A percentile compares a stretch with the other conserved stretches of the same genome.
Evolutionary conservation across 2,113 vertebrate species (phyloP).

Genomic region (Macquaria ambigua): DNA sequence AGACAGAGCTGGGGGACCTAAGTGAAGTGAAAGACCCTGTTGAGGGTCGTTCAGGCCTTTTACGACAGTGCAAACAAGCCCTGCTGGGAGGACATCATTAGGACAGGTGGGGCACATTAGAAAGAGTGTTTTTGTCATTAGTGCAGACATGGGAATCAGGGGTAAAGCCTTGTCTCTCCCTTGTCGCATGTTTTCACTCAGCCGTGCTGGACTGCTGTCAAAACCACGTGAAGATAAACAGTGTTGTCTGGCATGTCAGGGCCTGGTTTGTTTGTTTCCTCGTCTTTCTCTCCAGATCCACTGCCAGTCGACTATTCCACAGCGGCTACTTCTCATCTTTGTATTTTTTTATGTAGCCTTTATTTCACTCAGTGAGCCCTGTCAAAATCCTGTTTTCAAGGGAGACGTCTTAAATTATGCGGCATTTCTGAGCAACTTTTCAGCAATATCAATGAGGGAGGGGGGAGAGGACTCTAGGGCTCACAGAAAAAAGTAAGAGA

Average conservation of each 20-base stretch:
- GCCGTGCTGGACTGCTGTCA: constrained; percentile 41
- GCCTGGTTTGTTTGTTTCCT: not conserved
- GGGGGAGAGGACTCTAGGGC: not conserved
- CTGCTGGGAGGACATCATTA: constrained; percentile 44
- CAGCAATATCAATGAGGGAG: not conserved
- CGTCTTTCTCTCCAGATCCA: not conserved
- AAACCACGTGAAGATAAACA: constrained; percentile 53
- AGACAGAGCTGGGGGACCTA: not conserved
- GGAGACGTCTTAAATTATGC: not conserved
- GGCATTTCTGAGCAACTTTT: not conserved
- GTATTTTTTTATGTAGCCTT: not conserved
- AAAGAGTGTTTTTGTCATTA: constrained; percentile 79
- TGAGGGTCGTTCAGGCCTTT: constrained; percentile 26
- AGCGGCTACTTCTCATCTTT: not conserved
- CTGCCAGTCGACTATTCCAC: not conserved
- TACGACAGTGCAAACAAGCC: constrained; percentile 64
- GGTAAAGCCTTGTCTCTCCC: constrained; percentile 4
- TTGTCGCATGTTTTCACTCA: constrained; percentile 50
- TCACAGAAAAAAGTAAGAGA: too few relatives aligned
- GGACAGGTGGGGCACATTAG: constrained; percentile 66
- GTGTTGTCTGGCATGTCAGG: not conserved
- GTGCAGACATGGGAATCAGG: constrained; percentile 41
- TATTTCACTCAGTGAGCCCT: not conserved
- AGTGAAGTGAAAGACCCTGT: constrained; percentile 20
- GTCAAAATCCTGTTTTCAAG: not conserved